Evolutionary conservation across 2,888 invertebrate species (phyloP).

Genomic region (Drosophila subsilvestris): DNA sequence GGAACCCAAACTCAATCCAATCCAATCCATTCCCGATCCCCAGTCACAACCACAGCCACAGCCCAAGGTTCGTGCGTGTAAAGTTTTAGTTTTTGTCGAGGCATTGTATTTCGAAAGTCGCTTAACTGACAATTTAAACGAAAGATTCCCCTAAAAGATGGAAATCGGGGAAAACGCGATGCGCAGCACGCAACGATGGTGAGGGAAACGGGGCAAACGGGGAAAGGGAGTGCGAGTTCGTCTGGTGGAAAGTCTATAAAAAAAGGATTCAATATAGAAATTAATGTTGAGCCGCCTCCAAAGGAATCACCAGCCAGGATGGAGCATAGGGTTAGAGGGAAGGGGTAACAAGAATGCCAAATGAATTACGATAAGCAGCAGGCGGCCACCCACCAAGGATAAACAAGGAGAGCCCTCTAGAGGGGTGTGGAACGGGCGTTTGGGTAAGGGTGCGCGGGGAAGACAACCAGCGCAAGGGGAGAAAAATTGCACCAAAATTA

Average conservation of each 20-base stretch:
- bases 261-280: conserved; percentile 73
- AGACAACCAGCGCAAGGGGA: conserved; percentile 59
- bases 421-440: conserved; percentile 11
- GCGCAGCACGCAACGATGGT: conserved; percentile 53
- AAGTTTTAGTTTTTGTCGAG: conserved; percentile 42
- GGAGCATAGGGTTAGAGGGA: neutral
- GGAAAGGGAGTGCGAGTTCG: conserved; percentile 20
- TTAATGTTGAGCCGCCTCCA: conserved; percentile 61
- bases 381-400: conserved; percentile 57
- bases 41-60: neutral
- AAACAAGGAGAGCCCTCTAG: conserved; percentile 48
- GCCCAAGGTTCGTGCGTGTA: conserved; percentile 29
- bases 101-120: conserved; percentile 58
- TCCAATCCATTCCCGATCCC: conserved; percentile 11
- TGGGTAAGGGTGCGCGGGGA: conserved; percentile 6
- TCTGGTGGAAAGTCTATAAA: conserved; percentile 17
- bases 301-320: conserved; percentile 18
- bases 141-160: conserved; percentile 34
- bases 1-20: conserved; percentile 17
- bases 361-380: conserved; percentile 75
- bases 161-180: conserved; percentile 46
- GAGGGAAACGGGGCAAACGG: neutral
- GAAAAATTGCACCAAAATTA: conserved; percentile 75
- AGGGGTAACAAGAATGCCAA: conserved; percentile 53
- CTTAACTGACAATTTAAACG: conserved; percentile 64